phyloP scores from a whole-genome alignment of 2,113 vertebrate species.

The Apeltes quadracus region DNA sequence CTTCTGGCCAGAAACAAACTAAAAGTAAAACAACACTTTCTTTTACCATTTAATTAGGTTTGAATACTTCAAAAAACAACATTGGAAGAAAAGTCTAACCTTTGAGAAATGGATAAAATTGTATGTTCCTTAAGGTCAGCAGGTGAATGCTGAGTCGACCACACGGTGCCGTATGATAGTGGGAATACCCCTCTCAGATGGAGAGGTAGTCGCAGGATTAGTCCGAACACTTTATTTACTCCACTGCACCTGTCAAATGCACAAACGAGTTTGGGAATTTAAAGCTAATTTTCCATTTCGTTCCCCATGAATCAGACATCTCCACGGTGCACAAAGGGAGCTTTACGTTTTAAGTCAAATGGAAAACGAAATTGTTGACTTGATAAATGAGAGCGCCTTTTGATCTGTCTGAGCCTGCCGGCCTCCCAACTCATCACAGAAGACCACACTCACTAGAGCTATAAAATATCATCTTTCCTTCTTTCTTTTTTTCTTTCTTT shows the following conservation, averaged over 20 bases:
- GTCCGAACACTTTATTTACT: constrained; percentile 26
- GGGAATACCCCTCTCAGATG: constrained; percentile 1
- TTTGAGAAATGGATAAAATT: not conserved
- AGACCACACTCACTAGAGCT: not conserved
- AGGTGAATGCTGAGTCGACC: constrained; percentile 13
- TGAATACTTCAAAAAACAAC: not conserved
- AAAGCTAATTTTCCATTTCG: constrained; percentile 53
- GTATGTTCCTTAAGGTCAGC: constrained; percentile 9
- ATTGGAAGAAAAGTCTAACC: not conserved
- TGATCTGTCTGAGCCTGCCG: not conserved
- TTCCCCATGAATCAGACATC: constrained; percentile 35
- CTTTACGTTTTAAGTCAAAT: constrained; percentile 14
- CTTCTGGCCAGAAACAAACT: not conserved
- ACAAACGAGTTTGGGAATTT: constrained; percentile 60
- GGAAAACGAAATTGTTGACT: constrained; percentile 10
- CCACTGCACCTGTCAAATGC: constrained; percentile 37
- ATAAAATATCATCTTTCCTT: not conserved
- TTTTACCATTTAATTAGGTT: not conserved
- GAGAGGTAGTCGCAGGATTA: constrained; percentile 28
- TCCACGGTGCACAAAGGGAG: constrained; percentile 23
- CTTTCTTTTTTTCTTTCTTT: not conserved
- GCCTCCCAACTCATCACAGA: not conserved
- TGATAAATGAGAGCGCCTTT: constrained; percentile 4
- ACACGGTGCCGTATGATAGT: constrained; percentile 12
- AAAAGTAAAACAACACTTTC: not conserved